These are phyloP conservation scores for Ips typographus DNA, from an alignment of 1,140 invertebrate genomes.

Conservation along the genomic window DNA sequence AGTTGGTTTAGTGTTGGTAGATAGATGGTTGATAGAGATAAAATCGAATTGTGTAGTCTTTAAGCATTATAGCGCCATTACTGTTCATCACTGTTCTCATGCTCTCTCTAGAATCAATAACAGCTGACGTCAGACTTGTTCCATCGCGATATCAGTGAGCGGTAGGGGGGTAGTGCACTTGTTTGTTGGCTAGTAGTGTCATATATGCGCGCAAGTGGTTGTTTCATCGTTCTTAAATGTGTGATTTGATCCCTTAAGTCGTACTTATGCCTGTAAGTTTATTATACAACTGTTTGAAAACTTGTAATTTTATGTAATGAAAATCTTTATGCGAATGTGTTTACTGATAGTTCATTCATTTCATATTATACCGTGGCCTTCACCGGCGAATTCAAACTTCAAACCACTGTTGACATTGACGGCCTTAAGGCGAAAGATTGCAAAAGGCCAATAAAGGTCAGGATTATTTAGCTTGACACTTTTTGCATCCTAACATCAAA, in stretches of 20 bases:
- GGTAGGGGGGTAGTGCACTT: constrained; percentile 50
- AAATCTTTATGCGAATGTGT: neutral
- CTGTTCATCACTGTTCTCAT: constrained; percentile 32
- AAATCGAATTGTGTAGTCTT: constrained; percentile 16
- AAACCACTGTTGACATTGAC: constrained; percentile 51
- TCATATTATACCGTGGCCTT: constrained; percentile 50
- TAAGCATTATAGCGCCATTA: constrained; percentile 46
- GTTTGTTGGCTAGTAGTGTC: constrained; percentile 52
- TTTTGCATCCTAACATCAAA: neutral
- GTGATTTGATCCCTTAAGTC: neutral
- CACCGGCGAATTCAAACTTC: constrained; percentile 43
- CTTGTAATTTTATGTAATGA: no score
- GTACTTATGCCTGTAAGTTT: neutral
- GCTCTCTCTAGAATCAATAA: constrained; percentile 50
- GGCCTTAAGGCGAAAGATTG: constrained; percentile 50
- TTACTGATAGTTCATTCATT: constrained; percentile 32
- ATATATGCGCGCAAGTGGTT: constrained; percentile 52
- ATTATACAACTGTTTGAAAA: neutral
- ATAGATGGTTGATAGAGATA: no score
- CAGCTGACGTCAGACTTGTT: constrained; percentile 50
- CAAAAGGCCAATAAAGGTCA: constrained; percentile 52
- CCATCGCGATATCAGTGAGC: constrained; percentile 47
- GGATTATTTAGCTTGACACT: constrained; percentile 8
- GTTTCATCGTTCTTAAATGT: constrained; percentile 45
- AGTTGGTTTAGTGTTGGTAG: constrained; percentile 11